A percentile compares a stretch with the other conserved stretches of the same genome.
Evolutionary conservation across 2,888 invertebrate species (phyloP).

Genomic region (Dynastes tityus): DNA sequence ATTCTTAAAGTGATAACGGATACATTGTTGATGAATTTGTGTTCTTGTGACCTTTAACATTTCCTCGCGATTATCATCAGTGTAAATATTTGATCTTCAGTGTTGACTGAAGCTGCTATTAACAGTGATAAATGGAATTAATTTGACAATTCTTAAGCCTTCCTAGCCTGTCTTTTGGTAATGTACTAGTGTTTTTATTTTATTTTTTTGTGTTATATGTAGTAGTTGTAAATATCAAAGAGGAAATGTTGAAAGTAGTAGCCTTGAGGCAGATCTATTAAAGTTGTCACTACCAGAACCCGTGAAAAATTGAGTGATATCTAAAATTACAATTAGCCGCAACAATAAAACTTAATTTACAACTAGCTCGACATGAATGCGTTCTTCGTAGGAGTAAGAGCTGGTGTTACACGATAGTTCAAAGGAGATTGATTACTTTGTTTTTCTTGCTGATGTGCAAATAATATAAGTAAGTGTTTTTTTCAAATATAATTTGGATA

Average conservation of each 20-base stretch:
- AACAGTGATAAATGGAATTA: constrained; percentile 21
- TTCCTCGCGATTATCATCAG: constrained; percentile 38
- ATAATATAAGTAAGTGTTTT: neutral
- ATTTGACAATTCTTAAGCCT: constrained; percentile 11
- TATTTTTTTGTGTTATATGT: neutral
- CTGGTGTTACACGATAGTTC: neutral
- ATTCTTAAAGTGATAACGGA: constrained; percentile 18
- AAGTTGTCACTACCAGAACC: neutral
- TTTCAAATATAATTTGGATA: neutral
- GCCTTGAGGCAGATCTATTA: neutral
- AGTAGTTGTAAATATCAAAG: neutral
- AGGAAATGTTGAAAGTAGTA: neutral
- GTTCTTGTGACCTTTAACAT: constrained; percentile 52
- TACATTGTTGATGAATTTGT: constrained; percentile 48
- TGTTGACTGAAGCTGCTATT: constrained; percentile 22
- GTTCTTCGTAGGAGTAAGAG: neutral
- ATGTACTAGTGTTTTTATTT: neutral
- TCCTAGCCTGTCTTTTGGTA: neutral
- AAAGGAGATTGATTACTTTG: constrained; percentile 4
- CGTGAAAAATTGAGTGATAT: constrained; percentile 10
- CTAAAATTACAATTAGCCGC: neutral
- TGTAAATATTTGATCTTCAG: constrained; percentile 44
- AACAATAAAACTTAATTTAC: constrained; percentile 3
- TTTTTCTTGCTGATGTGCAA: constrained; percentile 13
- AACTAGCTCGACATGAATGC: neutral